phyloP scores from a whole-genome alignment of 2,113 vertebrate species.

The Chaenocephalus aceratus region DNA sequence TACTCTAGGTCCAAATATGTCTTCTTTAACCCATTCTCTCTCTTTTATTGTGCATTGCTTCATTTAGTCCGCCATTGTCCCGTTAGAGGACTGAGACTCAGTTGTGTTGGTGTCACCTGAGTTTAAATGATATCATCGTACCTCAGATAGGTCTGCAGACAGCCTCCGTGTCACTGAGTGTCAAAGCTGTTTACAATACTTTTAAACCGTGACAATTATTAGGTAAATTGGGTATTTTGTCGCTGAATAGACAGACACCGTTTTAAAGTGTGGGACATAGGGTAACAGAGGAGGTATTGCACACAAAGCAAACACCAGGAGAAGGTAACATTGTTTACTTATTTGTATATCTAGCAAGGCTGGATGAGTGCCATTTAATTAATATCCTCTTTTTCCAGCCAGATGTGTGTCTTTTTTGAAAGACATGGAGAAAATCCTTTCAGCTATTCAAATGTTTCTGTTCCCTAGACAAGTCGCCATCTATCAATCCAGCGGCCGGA shows the following conservation, averaged over 20 bases:
- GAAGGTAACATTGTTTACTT: too few relatives aligned
- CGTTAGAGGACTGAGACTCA: not conserved
- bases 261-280: too few relatives aligned
- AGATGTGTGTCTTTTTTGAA: too few relatives aligned
- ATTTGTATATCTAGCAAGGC: too few relatives aligned
- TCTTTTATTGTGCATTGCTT: not conserved
- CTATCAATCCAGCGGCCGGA: too few relatives aligned
- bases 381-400: too few relatives aligned
- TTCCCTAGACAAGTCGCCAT: too few relatives aligned
- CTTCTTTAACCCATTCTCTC: not conserved
- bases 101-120: not conserved
- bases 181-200: not conserved
- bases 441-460: too few relatives aligned
- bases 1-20: not conserved
- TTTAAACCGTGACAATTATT: not conserved
- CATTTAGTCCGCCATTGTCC: not conserved
- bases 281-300: too few relatives aligned
- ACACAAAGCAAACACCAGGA: too few relatives aligned
- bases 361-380: too few relatives aligned
- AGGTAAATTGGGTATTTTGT: not conserved
- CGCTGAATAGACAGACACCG: not conserved
- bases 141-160: not conserved
- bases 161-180: not conserved
- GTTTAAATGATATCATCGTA: conserved; percentile 17
- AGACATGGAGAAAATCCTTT: too few relatives aligned